Evolutionary conservation across 2,797 vertebrate genomes (phyloP), one percentile per base, ranked within the genome.

Genomic region (Hafferia zeledoni): DNA sequence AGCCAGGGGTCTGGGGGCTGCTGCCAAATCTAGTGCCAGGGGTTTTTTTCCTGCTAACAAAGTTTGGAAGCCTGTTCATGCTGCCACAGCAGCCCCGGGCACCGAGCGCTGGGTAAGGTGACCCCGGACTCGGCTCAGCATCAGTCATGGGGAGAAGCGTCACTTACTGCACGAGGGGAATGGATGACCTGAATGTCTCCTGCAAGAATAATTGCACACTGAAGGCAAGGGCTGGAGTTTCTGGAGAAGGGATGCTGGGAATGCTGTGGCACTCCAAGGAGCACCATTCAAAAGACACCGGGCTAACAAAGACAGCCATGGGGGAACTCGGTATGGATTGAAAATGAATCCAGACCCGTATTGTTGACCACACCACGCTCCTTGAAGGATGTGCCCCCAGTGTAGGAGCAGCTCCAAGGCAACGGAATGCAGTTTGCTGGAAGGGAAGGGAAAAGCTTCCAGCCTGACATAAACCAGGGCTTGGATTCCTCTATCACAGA

Each of bases 391-490:
- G 43, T 35, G 60, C 25, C 83, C 67, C 84, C 0, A 8, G 10
- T 28, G 72, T 83, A 95, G 85, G 67, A 82, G 52, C 2, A 0
- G 92, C 87, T 94, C 84, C 89, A 69, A 87, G 89, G 87, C 89
- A 84, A 59, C 10, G 55, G 86, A 61, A 88, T 87, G 86, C 50
- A 33, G 77, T 50, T 84, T 76, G 83, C 39, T 94, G 93, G 77
- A 80, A 87, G 64, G 60, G 43, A 69, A 78, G 68, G 56, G 90
- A 75, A 90, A 93, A 84, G 83, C 86, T 79, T 70, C 83, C 69
- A 84, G 90, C 69, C 80, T 93, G 93, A 90, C 76, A 93, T 65
- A 96, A 95, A 56, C 95, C 93, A 95, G 92, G 83, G 86, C 92
- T 93, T 49, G 0, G 92, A 92, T 95, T 95, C 89, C 94, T 93